phyloP scores from a whole-genome alignment of 2,888 invertebrate species.

The Apamea sordens region DNA sequence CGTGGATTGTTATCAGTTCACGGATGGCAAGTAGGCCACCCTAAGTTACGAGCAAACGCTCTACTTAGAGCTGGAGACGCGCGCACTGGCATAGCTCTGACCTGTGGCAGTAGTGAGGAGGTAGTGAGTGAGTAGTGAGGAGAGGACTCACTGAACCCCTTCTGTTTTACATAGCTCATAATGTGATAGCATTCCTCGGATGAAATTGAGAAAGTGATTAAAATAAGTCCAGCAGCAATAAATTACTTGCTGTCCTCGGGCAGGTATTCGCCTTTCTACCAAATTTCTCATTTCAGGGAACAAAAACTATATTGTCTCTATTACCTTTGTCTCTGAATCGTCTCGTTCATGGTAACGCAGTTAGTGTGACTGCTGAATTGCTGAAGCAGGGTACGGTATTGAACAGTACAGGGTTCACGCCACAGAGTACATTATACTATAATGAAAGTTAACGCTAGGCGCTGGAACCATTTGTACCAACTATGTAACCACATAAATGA shows the following conservation, averaged over 20 bases:
- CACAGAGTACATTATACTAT: too few relatives aligned
- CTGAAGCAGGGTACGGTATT: neutral
- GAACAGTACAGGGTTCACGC: neutral
- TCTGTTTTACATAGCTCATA: neutral
- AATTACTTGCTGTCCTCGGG: neutral
- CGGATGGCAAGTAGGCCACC: constrained; percentile 24
- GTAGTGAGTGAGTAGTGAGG: too few relatives aligned
- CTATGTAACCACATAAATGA: neutral
- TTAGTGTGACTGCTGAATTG: neutral
- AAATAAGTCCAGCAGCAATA: neutral
- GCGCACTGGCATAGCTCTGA: neutral
- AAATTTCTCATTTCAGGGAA: neutral
- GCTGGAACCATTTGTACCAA: neutral
- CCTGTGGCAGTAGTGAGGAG: neutral
- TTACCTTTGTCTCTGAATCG: neutral
- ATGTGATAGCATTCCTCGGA: neutral
- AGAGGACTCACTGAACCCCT: neutral
- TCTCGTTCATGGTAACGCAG: too few relatives aligned
- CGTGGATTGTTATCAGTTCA: constrained; percentile 14
- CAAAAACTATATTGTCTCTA: neutral
- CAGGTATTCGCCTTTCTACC: neutral
- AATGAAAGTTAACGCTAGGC: too few relatives aligned
- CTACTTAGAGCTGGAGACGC: neutral
- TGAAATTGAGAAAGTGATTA: neutral
- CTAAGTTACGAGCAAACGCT: neutral